Evolutionary conservation across 2,888 invertebrate genomes (phyloP).

Genomic region (Ichneumoninae sp.): DNA sequence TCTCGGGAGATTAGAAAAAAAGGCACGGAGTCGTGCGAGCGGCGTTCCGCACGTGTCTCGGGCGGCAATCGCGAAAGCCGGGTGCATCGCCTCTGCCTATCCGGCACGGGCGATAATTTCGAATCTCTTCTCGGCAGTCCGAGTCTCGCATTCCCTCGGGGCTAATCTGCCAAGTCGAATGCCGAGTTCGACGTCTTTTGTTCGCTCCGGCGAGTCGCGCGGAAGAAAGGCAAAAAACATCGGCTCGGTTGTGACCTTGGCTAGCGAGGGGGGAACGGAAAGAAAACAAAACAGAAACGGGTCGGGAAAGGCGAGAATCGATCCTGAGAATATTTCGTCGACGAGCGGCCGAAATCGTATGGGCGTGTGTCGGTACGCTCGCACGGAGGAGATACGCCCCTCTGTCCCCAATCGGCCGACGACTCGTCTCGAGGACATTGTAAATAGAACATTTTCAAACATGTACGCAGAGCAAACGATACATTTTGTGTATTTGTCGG

Average conservation of each 20-base stretch:
- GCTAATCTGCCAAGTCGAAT: slow-evolving; percentile 2
- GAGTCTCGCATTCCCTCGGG: neutral
- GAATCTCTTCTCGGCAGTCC: slow-evolving; percentile 23
- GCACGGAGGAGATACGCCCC: neutral
- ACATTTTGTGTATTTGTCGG: neutral
- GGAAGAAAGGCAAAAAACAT: neutral
- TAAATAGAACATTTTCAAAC: neutral
- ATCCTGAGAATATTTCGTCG: neutral
- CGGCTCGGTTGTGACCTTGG: neutral
- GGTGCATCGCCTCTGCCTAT: slow-evolving; percentile 19
- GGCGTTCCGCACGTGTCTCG: slow-evolving; percentile 28
- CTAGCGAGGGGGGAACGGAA: neutral
- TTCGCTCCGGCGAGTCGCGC: neutral
- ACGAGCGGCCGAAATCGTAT: neutral
- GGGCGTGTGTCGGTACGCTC: neutral
- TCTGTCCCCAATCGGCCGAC: neutral
- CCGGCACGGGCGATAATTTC: slow-evolving; percentile 22
- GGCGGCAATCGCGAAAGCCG: slow-evolving; percentile 22
- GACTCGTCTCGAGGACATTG: neutral
- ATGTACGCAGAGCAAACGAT: neutral
- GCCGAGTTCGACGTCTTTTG: too few species aligned
- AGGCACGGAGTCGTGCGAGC: neutral
- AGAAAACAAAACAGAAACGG: neutral
- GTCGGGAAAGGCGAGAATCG: neutral
- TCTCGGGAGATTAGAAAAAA: neutral